phyloP scores from a whole-genome alignment of 1,140 invertebrate species.

The Temnothorax longispinosus region DNA sequence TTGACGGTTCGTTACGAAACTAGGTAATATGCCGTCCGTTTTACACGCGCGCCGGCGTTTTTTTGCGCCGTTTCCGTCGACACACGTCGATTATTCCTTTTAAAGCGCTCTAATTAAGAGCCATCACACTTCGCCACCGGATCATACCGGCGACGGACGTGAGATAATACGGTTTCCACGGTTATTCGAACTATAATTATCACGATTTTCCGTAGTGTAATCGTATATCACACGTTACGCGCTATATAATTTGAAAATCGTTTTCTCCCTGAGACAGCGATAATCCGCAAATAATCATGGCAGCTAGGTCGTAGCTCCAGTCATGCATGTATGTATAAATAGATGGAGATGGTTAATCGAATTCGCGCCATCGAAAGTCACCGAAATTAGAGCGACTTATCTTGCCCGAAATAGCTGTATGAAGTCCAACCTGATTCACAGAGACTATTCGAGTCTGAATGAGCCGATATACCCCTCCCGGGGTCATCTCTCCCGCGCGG shows the following conservation, averaged over 20 bases:
- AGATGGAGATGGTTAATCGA: background rate
- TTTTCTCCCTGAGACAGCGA: conserved; percentile 2
- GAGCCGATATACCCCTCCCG: background rate
- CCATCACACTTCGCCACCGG: conserved; percentile 10
- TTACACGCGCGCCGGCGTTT: background rate
- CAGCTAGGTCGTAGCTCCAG: background rate
- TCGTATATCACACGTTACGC: background rate
- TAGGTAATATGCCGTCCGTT: background rate
- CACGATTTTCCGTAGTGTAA: conserved; percentile 9
- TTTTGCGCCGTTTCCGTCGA: conserved; percentile 39
- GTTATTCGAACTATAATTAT: conserved; percentile 28
- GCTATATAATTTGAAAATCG: conserved; percentile 10
- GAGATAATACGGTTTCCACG: background rate
- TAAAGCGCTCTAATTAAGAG: conserved; percentile 33
- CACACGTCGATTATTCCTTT: conserved; percentile 24
- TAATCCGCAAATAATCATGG: conserved; percentile 18
- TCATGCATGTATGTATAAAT: too few relatives aligned
- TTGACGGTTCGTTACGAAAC: conserved; percentile 41
- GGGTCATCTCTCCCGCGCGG: background rate
- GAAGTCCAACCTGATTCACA: background rate
- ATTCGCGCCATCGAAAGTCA: background rate
- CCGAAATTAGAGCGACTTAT: background rate
- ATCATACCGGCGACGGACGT: background rate
- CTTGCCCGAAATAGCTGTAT: background rate
- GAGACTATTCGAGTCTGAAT: conserved; percentile 13